These are phyloP conservation scores for Tetrax tetrax DNA, from an alignment of 2,113 vertebrate species.

Conservation along the genomic window DNA sequence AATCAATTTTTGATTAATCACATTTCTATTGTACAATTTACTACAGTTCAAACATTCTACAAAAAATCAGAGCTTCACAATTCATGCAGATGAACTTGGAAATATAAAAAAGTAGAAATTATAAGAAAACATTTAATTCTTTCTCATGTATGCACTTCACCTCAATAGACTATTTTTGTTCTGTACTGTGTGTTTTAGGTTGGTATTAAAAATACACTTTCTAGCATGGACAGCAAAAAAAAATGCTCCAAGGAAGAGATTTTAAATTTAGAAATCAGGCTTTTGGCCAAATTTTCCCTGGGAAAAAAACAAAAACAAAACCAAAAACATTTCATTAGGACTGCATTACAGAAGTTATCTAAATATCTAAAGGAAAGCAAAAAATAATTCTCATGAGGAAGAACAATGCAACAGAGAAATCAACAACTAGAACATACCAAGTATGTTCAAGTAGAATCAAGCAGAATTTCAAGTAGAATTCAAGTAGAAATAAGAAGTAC, in stretches of 20 bases:
- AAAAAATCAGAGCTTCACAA: neutral
- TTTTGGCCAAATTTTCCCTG: neutral
- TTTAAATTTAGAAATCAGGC: neutral
- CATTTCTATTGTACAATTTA: neutral
- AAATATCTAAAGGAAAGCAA: neutral
- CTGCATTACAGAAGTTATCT: neutral
- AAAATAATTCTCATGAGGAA: neutral
- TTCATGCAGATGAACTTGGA: neutral
- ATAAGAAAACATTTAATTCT: neutral
- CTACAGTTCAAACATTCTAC: neutral
- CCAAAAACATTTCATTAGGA: neutral
- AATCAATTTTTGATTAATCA: neutral
- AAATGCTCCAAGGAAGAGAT: neutral
- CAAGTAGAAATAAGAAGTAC: neutral
- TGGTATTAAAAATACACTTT: neutral
- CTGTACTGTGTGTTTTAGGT: neutral
- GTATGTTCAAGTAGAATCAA: too few species aligned
- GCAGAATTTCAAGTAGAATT: too few species aligned
- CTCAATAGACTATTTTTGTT: neutral
- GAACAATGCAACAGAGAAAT: neutral
- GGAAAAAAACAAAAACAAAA: neutral
- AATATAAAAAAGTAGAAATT: neutral
- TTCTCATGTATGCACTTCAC: neutral
- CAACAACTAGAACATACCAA: accelerated
- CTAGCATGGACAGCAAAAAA: neutral